Percentiles rank a stretch among this genome's conserved stretches.
Evolutionary conservation across 2,113 vertebrate genomes (phyloP).

Genomic region (Vombatus ursinus): DNA sequence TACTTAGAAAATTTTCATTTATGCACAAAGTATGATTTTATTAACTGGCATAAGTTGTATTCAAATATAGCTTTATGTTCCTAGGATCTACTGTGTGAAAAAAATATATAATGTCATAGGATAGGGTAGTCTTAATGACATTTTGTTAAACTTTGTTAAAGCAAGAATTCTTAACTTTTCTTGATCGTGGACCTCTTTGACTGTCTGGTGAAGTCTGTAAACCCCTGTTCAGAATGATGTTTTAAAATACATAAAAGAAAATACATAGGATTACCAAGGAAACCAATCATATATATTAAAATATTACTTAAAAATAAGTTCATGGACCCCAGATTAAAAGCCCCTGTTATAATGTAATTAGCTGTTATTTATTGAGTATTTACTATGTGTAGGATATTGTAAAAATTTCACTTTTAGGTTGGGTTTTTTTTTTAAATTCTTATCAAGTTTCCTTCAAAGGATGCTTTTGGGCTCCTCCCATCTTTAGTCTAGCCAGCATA

Average conservation of each 20-base stretch:
- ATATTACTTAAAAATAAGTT: neutral
- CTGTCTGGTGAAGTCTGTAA: neutral
- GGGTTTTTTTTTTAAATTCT: no score
- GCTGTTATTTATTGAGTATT: no score
- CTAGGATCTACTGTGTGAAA: neutral
- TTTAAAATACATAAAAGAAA: neutral
- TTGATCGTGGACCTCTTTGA: neutral
- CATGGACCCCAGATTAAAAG: neutral
- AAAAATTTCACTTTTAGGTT: no score
- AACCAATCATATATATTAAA: neutral
- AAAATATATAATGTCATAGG: neutral
- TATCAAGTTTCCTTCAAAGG: neutral
- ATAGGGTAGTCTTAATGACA: neutral
- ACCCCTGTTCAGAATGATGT: neutral
- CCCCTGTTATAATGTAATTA: neutral
- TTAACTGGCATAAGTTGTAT: neutral
- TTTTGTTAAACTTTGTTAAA: neutral
- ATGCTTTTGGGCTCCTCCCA: neutral
- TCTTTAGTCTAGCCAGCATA: neutral
- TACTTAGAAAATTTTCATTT: neutral
- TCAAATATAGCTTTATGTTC: rapidly evolving
- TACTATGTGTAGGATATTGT: no score
- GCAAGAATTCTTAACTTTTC: no score
- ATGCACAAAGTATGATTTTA: slow-evolving; percentile 10
- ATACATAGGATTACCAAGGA: neutral